Evolutionary conservation across 2,797 vertebrate species (phyloP), one percentile per base, ranked within the genome.

Genomic region (Hafferia zeledoni): DNA sequence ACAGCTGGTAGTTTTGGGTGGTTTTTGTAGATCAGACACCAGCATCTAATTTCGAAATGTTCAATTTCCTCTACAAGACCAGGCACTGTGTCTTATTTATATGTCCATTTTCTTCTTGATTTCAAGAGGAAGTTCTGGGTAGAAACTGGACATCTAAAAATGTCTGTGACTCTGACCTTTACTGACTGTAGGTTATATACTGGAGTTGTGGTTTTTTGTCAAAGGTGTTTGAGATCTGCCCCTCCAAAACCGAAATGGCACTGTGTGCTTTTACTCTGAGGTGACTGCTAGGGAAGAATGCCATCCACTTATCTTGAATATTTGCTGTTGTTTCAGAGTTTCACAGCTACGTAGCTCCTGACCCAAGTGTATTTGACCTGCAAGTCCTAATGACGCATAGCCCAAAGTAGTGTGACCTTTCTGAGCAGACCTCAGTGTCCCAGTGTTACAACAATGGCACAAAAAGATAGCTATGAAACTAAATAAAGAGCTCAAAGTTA

Each of bases 401-500:
- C 64, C 72, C 16, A 59, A 67, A 47, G 41, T 27, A 10, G 13
- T 43, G 44, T 57, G 46, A 91, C 79, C n/a, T 64, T 80, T 75
- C 4, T 60, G 25, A 83, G 43, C 3, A 71, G 71, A 91, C 25
- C 16, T 25, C 56, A 52, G 55, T 16, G 63, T 92, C 23, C 44
- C 25, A 59, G 68, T 6, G 1, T 80, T 70, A 85, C 13, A 92
- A 41, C 8, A 52, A 68, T 17, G 46, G 39, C 50, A 78, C 8
- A 56, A 49, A 92, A 74, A 68, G 47, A 89, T 17, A 63, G 37
- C 28, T 39, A 52, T 2, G 5, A 85, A 93, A 71, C 27, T 13
- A 74, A 90, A 85, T 70, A 83, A 83, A 95, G 79, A 77, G n/a
- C 64, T 94, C 70, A 90, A 89, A 93, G 83, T 79, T 78, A 95